phyloP scores from a whole-genome alignment of 2,797 vertebrate species.

The Eulemur coronatus region DNA sequence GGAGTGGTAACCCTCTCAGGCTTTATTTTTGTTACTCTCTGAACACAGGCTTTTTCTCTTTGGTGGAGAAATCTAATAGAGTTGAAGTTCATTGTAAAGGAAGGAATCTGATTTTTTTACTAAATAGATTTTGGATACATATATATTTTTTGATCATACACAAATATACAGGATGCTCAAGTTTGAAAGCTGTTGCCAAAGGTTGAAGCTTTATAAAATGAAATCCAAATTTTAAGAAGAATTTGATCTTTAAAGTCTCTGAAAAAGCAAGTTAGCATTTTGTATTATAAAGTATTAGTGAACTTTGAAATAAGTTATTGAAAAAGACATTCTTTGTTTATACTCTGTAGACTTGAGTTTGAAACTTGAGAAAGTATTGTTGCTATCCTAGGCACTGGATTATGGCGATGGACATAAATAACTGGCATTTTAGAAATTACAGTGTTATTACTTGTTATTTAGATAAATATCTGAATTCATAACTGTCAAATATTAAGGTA shows the following conservation, averaged over 20 bases:
- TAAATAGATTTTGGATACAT: not conserved
- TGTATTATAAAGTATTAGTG: not conserved
- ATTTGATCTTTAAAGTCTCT: conserved; percentile 52
- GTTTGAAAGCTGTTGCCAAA: not conserved
- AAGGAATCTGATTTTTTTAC: conserved; percentile 45
- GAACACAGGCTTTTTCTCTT: not conserved
- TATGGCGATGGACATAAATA: not conserved
- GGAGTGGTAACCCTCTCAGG: not conserved
- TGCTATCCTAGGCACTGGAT: not conserved
- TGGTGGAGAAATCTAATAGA: not conserved
- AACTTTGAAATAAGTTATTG: not conserved
- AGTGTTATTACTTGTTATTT: not conserved
- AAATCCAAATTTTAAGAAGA: conserved; percentile 26
- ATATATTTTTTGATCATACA: not conserved
- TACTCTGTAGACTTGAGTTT: conserved; percentile 23
- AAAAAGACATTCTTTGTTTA: conserved; percentile 18
- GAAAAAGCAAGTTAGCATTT: conserved; percentile 46
- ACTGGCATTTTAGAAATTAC: conserved; percentile 4
- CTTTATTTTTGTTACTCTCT: not conserved
- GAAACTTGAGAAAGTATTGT: not conserved
- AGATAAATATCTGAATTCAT: conserved; percentile 17
- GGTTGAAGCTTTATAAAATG: not conserved
- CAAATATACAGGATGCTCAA: not conserved
- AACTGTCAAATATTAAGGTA: not conserved
- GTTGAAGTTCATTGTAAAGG: conserved; percentile 15